These are phyloP conservation scores for Solen grandis DNA, from an alignment of 1,140 invertebrate genomes.

Conservation along the genomic window DNA sequence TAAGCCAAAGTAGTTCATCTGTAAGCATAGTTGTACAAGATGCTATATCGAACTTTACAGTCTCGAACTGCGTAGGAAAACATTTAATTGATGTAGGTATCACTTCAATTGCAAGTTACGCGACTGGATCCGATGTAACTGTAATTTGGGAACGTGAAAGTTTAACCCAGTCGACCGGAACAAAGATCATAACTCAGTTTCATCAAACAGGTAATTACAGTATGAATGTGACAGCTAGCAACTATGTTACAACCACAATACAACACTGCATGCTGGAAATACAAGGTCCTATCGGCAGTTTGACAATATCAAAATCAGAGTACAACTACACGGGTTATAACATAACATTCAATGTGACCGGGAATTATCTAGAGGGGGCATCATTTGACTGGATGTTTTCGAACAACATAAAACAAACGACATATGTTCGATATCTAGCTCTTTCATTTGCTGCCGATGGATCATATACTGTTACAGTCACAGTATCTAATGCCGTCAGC, in stretches of 20 bases:
- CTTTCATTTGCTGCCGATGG: conserved; percentile 54
- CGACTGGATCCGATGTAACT: conserved; percentile 59
- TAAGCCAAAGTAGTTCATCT: conserved; percentile 45
- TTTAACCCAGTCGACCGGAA: background rate
- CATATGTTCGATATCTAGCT: conserved; percentile 30
- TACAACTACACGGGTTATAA: conserved; percentile 59
- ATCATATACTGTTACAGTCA: conserved; percentile 54
- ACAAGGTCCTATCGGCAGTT: conserved; percentile 57
- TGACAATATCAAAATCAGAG: conserved; percentile 21
- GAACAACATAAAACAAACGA: conserved; percentile 35
- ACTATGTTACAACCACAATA: conserved; percentile 52
- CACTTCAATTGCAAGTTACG: conserved; percentile 38
- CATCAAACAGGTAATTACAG: conserved; percentile 53
- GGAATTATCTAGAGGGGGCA: conserved; percentile 58
- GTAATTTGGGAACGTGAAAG: conserved; percentile 52
- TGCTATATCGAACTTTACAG: conserved; percentile 44
- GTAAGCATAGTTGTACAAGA: conserved; percentile 59
- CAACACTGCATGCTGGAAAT: conserved; percentile 45
- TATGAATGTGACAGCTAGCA: conserved; percentile 60
- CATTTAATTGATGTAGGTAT: conserved; percentile 38
- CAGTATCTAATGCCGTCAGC: conserved; percentile 63
- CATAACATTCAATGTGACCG: conserved; percentile 57
- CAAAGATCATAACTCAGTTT: conserved; percentile 34
- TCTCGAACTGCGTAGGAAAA: conserved; percentile 56
- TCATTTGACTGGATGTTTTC: conserved; percentile 64